Base-by-base conservation (phyloP, 2,888 invertebrate genomes). In the Ochlodes sylvanus region DNA sequence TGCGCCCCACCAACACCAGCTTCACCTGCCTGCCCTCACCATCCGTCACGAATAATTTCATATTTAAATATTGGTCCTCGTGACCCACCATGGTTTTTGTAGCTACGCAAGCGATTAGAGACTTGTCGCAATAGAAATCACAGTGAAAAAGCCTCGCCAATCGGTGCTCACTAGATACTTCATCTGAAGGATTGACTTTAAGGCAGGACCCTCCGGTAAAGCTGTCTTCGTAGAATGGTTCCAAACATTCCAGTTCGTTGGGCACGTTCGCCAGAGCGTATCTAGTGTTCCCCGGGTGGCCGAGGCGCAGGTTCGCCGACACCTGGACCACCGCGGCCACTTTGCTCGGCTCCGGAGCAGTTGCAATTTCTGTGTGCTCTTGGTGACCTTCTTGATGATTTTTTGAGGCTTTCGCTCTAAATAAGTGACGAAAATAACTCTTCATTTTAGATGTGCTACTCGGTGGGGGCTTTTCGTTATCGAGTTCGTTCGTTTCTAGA, bases 201-300 rank as follows among this genome's bases (percentile, higher is more conserved):
- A 95, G 78, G 50, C 94, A 94, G 0, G 90, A 86, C 27, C 95
- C 95, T 15, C 95, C 95, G 21, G 79, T 84, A 77, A 92, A 94
- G 71, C 89, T 90, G 71, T 94, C 94, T 0, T 85, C 85, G 47
- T 83, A 86, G 74, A 83, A 85, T 38, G 79, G 71, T 72, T 88
- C 81, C 12, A 91, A 73, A 67, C 94, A 94, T 58, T 82, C 82
- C 6, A 71, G 70, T 72, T 91, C 92, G 0, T 76, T 78, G 0
- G 78, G 71, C 42, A 88, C 78, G 52, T 68, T 71, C 0, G 79
- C 82, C 34, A 92, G 73, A 2, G 72, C 76, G 68, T 77, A 79
- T 2, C 81, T 81, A 9, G 71, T 73, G 47, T 73, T 75, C 1
- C 68, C 69, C 2, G 63, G 34, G 7, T 73, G 68, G 2, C 79